These are phyloP conservation scores for Fabriciana adippe DNA, from an alignment of 2,888 invertebrate genomes.

Conservation along the genomic window DNA sequence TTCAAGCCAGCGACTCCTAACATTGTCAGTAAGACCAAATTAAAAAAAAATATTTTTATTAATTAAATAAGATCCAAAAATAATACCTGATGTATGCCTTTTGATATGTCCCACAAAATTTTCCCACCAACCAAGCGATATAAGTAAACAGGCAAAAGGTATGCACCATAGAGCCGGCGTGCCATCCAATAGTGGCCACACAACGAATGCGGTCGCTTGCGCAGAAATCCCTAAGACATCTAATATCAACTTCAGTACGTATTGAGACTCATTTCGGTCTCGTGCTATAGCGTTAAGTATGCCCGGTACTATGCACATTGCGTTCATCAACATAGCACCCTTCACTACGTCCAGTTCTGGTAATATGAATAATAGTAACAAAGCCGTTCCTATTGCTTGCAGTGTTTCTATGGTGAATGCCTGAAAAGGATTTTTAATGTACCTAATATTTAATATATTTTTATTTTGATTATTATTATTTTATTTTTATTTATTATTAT, in stretches of 20 bases:
- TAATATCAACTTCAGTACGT: constrained; percentile 65
- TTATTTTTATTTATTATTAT: too few relatives aligned
- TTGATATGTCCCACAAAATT: constrained; percentile 84
- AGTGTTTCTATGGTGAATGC: constrained; percentile 88
- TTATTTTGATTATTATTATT: too few relatives aligned
- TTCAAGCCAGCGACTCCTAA: too few relatives aligned
- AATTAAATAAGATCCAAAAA: constrained; percentile 15
- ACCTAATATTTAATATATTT: too few relatives aligned
- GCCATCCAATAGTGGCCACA: constrained; percentile 85
- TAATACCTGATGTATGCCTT: constrained; percentile 57
- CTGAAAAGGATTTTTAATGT: constrained; percentile 54
- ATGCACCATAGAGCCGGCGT: constrained; percentile 81
- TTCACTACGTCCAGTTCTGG: constrained; percentile 91
- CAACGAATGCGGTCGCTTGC: constrained; percentile 85
- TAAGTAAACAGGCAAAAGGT: constrained; percentile 84
- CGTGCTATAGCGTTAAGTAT: constrained; percentile 84
- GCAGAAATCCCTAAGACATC: constrained; percentile 84
- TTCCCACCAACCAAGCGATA: constrained; percentile 93
- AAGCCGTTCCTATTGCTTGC: constrained; percentile 88
- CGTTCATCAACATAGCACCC: constrained; percentile 92
- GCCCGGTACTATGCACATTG: constrained; percentile 91
- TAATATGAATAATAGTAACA: constrained; percentile 88
- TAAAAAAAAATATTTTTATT: not conserved
- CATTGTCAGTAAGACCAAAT: not conserved
- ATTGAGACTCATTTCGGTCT: constrained; percentile 60